Base-by-base conservation (phyloP, 2,113 vertebrate genomes). In the Regulus satrapa region DNA sequence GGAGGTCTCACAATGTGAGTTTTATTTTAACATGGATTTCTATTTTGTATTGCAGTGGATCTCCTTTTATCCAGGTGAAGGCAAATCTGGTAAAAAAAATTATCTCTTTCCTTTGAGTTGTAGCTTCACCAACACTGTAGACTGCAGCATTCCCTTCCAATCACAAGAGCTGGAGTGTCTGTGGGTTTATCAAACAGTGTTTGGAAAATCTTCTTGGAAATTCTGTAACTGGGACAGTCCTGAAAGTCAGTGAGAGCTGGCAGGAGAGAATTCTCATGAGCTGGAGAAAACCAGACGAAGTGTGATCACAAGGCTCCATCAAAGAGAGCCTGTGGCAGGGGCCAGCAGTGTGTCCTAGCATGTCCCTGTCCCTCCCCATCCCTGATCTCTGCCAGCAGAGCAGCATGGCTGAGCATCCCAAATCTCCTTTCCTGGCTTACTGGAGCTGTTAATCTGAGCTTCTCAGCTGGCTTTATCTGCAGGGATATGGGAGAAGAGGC, bases 181-280 rank as follows among this genome's bases (percentile, higher is more conserved):
- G 36, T 24, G 36, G 13, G 5, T 55, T 89, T 69, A 38, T 31
- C 41, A 51, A 61, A 24, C 1, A 25, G 13, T 0, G 0, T 66
- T 61, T 66, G 61, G 85, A 61, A 81, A 58, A 62, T 10, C 54
- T 9, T 16, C 26, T 9, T 32, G 68, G 32, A 32, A 81, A 36
- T 45, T 26, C 31, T 79, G 38, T n/a, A 6, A 8, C 32, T 10
- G 38, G 34, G 52, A 10, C 21, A 7, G n/a, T 49, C 46, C 28
- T 61, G 32, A 28, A 61, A 20, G 41, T 66, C n/a, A 3, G 2
- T n/a, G 10, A 8, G 49, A 51, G 25, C 14, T 24, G 69, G 9
- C 49, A 69, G 63, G 25, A 55, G 29, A 2, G 40, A 55, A 12
- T n/a, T 72, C 71, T 34, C 31, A 0, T 11, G 32, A 55, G 15